A percentile compares a stretch with the other conserved stretches of the same genome.
phyloP scores from a whole-genome alignment of 2,113 vertebrate species.

The Ia io region DNA sequence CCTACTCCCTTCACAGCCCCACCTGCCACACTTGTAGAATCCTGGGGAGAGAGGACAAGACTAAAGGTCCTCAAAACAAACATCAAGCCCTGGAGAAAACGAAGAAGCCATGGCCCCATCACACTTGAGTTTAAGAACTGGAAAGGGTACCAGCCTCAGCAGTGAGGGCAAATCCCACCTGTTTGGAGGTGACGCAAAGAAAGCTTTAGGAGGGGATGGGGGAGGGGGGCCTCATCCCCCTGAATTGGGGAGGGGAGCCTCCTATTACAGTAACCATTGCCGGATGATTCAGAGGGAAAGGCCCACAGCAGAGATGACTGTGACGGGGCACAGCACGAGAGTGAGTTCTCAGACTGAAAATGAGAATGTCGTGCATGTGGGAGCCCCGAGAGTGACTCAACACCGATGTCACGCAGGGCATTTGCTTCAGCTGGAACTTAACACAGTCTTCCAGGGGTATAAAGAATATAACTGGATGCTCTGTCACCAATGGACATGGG shows the following conservation, averaged over 20 bases:
- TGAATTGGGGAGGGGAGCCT: no score
- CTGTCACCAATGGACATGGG: neutral
- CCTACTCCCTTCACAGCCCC: neutral
- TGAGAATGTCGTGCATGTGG: rapidly evolving
- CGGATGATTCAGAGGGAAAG: neutral
- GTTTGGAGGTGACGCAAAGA: neutral
- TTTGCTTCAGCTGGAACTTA: neutral
- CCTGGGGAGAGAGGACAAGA: neutral
- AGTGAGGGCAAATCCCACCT: neutral
- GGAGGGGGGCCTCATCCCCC: neutral
- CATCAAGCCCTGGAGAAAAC: neutral
- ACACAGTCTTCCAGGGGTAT: neutral
- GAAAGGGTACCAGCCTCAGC: neutral
- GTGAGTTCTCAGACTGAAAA: neutral
- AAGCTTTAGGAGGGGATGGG: rapidly evolving
- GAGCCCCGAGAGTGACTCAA: neutral
- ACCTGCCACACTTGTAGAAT: neutral
- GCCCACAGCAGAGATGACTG: neutral
- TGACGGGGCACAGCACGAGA: neutral
- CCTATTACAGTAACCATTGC: neutral
- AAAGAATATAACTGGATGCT: neutral
- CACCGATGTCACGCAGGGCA: rapidly evolving
- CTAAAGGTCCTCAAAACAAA: neutral
- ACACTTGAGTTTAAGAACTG: neutral
- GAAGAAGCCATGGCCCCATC: neutral